A percentile compares a stretch with the other conserved stretches of the same genome.
These are phyloP conservation scores for Dione juno DNA, from an alignment of 2,888 invertebrate genomes.

Conservation along the genomic window DNA sequence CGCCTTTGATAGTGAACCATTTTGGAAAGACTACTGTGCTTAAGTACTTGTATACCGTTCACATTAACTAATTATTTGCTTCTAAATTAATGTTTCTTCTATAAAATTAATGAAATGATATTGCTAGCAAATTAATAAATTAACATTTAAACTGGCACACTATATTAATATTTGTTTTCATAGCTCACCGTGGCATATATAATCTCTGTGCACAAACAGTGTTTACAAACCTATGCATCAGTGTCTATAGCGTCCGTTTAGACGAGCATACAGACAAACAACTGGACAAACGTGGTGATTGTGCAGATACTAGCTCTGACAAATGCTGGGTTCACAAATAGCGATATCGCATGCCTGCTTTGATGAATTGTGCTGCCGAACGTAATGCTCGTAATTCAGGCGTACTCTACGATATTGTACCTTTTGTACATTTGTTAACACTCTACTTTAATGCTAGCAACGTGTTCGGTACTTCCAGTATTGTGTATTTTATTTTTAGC, in stretches of 20 bases:
- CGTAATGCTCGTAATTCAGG: slow-evolving; percentile 57
- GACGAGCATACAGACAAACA: slow-evolving; percentile 57
- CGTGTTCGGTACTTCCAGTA: neutral
- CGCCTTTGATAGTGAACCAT: neutral
- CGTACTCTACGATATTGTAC: slow-evolving; percentile 26
- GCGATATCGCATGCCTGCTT: slow-evolving; percentile 65
- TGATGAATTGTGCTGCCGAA: slow-evolving; percentile 66
- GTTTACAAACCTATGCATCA: slow-evolving; percentile 59
- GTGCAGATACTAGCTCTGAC: slow-evolving; percentile 72
- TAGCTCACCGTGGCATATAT: slow-evolving; percentile 25
- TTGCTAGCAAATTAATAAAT: neutral
- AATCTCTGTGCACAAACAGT: slow-evolving; percentile 49
- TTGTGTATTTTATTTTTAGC: neutral
- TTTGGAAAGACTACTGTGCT: neutral
- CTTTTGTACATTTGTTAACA: slow-evolving; percentile 28
- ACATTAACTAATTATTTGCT: neutral
- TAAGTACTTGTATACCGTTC: neutral
- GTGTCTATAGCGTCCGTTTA: slow-evolving; percentile 52
- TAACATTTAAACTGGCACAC: neutral
- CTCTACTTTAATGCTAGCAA: neutral
- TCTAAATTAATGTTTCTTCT: neutral
- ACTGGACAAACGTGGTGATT: slow-evolving; percentile 61
- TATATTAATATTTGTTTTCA: slow-evolving; percentile 18
- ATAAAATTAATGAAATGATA: neutral
- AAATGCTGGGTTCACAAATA: slow-evolving; percentile 63